Conservation (phyloP, 2,888 invertebrate genomes). For the Coelinius sp. region DNA sequence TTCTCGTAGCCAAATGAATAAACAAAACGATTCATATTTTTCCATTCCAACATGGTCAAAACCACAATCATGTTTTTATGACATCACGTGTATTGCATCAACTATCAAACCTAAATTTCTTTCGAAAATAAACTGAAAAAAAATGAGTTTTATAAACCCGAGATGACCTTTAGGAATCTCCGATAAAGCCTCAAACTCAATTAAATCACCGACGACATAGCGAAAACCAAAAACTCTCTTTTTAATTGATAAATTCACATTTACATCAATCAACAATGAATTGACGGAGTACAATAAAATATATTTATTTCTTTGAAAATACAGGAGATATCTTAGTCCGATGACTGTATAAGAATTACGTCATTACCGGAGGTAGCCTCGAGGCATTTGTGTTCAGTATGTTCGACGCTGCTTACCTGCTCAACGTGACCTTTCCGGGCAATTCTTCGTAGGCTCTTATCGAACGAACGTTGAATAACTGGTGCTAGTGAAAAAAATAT, state of each 20-base stretch:
- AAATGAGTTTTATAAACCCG: not conserved
- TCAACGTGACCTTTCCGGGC: slow-evolving; percentile 28
- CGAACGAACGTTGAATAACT: not conserved
- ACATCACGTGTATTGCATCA: not conserved
- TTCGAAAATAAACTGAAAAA: not conserved
- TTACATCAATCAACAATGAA: slow-evolving; percentile 20
- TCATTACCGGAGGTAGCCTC: slow-evolving; percentile 23
- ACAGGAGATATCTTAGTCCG: not conserved
- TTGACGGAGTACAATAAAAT: not conserved
- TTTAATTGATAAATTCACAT: not conserved
- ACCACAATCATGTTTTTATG: not conserved
- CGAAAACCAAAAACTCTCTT: not conserved
- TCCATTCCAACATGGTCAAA: not conserved
- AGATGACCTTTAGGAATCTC: slow-evolving; percentile 31
- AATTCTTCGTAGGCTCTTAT: not conserved
- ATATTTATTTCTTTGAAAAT: not conserved
- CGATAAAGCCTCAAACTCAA: not conserved
- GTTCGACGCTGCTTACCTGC: slow-evolving; percentile 27
- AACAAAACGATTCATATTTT: not conserved
- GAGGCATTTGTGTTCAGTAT: slow-evolving; percentile 8
- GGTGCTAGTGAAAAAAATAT: not conserved
- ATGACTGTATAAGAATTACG: slow-evolving; percentile 26
- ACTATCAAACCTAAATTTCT: not conserved
- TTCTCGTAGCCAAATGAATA: not conserved
- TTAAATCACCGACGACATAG: not conserved